Conservation (phyloP, 2,113 vertebrate genomes). For the Charadrius vociferus region DNA sequence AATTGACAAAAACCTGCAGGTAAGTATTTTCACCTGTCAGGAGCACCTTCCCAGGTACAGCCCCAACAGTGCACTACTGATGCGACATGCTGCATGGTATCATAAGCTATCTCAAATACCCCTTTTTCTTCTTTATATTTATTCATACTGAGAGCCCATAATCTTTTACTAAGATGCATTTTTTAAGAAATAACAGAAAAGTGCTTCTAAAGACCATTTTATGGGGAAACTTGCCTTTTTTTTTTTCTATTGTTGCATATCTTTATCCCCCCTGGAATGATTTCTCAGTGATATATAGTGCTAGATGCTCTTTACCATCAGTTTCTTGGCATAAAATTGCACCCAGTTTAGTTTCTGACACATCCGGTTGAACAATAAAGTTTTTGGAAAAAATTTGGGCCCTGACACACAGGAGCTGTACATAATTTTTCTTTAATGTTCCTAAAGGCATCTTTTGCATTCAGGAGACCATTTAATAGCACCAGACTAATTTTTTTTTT, state of each 20-base stretch:
- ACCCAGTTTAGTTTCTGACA: background rate
- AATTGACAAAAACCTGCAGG: background rate
- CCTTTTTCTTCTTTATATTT: background rate
- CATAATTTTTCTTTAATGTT: conserved; percentile 40
- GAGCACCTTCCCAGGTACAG: background rate
- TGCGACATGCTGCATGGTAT: background rate
- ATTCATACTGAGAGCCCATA: background rate
- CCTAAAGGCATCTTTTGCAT: conserved; percentile 12
- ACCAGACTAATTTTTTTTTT: background rate
- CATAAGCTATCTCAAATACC: background rate
- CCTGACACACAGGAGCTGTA: conserved; percentile 42
- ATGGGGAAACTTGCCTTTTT: background rate
- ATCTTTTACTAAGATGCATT: background rate
- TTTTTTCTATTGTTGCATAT: background rate
- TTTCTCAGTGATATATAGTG: conserved; percentile 21
- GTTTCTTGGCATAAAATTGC: conserved; percentile 31
- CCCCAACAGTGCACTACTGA: background rate
- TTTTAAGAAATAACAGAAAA: conserved; percentile 27
- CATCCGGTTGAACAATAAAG: conserved; percentile 26
- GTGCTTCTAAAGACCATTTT: conserved; percentile 18
- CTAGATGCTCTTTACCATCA: conserved; percentile 34
- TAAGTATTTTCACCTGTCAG: background rate
- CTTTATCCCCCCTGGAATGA: conserved; percentile 14
- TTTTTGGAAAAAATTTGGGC: conserved; percentile 46
- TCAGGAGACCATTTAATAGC: conserved; percentile 37